Conservation (phyloP, 2,888 invertebrate genomes). For the Aphodius sticticus region DNA sequence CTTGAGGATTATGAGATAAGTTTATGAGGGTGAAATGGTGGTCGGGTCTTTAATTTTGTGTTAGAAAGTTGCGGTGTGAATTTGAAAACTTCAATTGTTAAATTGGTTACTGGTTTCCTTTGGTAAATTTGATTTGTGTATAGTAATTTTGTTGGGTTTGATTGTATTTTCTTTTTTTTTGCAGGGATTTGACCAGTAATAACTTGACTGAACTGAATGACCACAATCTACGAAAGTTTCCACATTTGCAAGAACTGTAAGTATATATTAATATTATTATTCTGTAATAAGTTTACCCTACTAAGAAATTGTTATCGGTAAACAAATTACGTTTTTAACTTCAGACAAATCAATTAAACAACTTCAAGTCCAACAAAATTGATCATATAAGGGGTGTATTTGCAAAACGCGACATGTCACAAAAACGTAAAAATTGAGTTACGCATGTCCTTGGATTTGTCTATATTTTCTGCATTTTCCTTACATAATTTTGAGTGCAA, state of each 20-base stretch:
- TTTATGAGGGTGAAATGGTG: neutral
- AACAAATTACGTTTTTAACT: too few relatives aligned
- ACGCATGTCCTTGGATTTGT: too few relatives aligned
- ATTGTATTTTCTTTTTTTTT: slow-evolving; percentile 53
- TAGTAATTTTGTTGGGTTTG: slow-evolving; percentile 5
- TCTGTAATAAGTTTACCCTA: slow-evolving; percentile 19
- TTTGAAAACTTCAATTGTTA: too few relatives aligned
- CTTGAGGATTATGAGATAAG: neutral
- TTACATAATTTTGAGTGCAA: too few relatives aligned
- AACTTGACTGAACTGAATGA: slow-evolving; percentile 78
- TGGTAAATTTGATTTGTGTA: neutral
- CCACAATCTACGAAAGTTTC: slow-evolving; percentile 72
- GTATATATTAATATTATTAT: slow-evolving; percentile 56
- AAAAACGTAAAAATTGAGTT: too few relatives aligned
- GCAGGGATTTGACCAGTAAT: slow-evolving; percentile 83
- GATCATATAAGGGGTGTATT: too few relatives aligned
- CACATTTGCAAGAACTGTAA: slow-evolving; percentile 79
- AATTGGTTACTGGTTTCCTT: neutral
- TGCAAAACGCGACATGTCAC: too few relatives aligned
- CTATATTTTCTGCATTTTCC: too few relatives aligned
- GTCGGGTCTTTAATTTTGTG: neutral
- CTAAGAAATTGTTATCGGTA: too few relatives aligned
- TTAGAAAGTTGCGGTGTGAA: too few relatives aligned
- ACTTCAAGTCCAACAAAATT: too few relatives aligned
- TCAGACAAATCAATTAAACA: too few relatives aligned